A percentile compares a stretch with the other conserved stretches of the same genome.
These are phyloP conservation scores for Corythoichthys intestinalis DNA, from an alignment of 2,113 vertebrate genomes.

Conservation along the genomic window DNA sequence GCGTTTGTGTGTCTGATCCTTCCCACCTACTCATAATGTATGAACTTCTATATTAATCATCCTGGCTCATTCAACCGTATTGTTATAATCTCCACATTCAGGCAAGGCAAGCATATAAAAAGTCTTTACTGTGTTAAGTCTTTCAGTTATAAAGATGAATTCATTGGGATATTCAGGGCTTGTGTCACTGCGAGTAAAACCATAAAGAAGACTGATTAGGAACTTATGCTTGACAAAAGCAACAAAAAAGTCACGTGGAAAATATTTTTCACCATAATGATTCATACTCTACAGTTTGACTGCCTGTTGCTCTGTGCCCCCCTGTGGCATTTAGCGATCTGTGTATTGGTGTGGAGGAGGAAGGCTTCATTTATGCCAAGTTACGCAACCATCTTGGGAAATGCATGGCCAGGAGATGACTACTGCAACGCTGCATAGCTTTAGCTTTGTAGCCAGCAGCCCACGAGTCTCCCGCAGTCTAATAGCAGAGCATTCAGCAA, in stretches of 20 bases:
- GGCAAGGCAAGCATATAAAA: neutral
- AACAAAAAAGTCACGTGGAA: constrained; percentile 16
- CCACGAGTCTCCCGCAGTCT: constrained; percentile 23
- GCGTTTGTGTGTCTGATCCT: neutral
- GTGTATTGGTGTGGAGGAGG: constrained; percentile 67
- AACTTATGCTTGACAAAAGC: constrained; percentile 18
- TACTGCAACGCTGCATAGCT: constrained; percentile 44
- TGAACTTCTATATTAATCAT: neutral
- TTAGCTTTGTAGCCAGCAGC: constrained; percentile 38
- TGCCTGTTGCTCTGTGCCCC: constrained; percentile 55
- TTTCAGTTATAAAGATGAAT: neutral
- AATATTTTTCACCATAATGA: constrained; percentile 34
- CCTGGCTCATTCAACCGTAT: neutral
- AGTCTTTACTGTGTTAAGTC: neutral
- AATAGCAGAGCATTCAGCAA: constrained; percentile 30
- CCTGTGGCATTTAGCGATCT: constrained; percentile 41
- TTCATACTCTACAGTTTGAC: constrained; percentile 48
- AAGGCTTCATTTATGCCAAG: constrained; percentile 63
- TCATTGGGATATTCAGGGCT: neutral
- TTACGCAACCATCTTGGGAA: constrained; percentile 71
- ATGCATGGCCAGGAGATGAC: constrained; percentile 53
- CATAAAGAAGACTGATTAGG: constrained; percentile 7
- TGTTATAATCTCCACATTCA: neutral
- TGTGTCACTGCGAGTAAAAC: neutral
- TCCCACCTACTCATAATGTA: constrained; percentile 1